Evolutionary conservation across 1,140 invertebrate species (phyloP).

Genomic region (Galleria mellonella): DNA sequence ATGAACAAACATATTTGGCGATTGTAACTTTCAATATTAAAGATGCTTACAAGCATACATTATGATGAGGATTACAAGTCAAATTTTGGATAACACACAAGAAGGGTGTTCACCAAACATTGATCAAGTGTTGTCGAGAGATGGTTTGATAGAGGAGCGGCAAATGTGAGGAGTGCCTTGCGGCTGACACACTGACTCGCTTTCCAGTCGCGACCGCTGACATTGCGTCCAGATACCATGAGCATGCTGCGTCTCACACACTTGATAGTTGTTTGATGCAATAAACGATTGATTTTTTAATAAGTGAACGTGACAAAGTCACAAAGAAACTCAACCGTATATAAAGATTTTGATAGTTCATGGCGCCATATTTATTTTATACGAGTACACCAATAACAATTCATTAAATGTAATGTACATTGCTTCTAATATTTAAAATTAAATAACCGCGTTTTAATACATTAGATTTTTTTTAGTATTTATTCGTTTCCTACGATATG

Average conservation of each 20-base stretch:
- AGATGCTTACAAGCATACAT: neutral
- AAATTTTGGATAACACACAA: neutral
- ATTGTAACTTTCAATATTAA: neutral
- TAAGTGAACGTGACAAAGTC: no score
- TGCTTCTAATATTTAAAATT: no score
- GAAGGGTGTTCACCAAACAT: constrained; percentile 18
- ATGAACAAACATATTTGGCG: constrained; percentile 1
- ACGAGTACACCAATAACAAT: no score
- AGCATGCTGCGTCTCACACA: neutral
- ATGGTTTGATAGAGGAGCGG: constrained; percentile 26
- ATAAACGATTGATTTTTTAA: constrained; percentile 1
- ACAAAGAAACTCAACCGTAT: no score
- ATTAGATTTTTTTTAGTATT: no score
- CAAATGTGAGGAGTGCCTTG: constrained; percentile 16
- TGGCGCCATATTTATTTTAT: no score
- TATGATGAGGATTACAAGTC: neutral
- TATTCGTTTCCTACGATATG: no score
- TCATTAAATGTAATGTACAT: no score
- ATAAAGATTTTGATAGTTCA: no score
- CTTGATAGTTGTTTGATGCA: neutral
- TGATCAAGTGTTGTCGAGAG: constrained; percentile 37
- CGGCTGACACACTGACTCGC: constrained; percentile 64
- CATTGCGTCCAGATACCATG: neutral
- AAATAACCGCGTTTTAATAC: no score
- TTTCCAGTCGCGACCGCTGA: constrained; percentile 29